Base-by-base conservation (phyloP, 2,888 invertebrate genomes). In the Arge pagana region DNA sequence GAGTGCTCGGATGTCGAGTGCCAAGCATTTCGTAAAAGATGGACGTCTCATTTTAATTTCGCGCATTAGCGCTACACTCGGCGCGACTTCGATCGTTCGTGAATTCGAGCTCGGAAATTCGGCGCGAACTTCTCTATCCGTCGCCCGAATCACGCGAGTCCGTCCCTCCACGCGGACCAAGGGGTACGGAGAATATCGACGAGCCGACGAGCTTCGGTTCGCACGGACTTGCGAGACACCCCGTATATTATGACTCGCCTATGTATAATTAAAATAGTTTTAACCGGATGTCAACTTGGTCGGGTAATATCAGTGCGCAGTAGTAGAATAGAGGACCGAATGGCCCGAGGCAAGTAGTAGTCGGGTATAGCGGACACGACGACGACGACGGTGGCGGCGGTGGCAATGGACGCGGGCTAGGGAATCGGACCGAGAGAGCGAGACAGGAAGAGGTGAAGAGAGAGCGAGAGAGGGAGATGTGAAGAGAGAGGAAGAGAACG, bases 41-140 rank as follows among this genome's bases (percentile, higher is more conserved):
- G 68, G 68, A 72, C 70, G 73, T 71, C 72, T 69, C 72, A 67
- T 73, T 74, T 76, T 74, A 74, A 74, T 74, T 74, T 68, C 66
- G 70, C 72, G 70, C 74, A 75, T 75, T 75, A 75, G 74, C 73
- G 70, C 74, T 74, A 50, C 48, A 50, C 53, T 54, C 53, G 26
- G 50, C 33, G 30, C 40, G 15, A 40, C 21, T 31, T 42, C 26
- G 7, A 16, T 49, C 52, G 36, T 48, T 48, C 42, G 53, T 52
- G 41, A 52, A 55, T 51, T 52, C 56, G n/a, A 48, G 40, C n/a
- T n/a, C n/a, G n/a, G n/a, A n/a, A n/a, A n/a, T n/a, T n/a, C n/a
- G n/a, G n/a, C n/a, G n/a, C n/a, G n/a, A n/a, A n/a, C n/a, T n/a
- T 19, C 21, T 26, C 10, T 15, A 8, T 16, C 37, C 36, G 19